These are phyloP conservation scores for Esox lucius DNA, from an alignment of 2,797 vertebrate genomes.

Conservation along the genomic window DNA sequence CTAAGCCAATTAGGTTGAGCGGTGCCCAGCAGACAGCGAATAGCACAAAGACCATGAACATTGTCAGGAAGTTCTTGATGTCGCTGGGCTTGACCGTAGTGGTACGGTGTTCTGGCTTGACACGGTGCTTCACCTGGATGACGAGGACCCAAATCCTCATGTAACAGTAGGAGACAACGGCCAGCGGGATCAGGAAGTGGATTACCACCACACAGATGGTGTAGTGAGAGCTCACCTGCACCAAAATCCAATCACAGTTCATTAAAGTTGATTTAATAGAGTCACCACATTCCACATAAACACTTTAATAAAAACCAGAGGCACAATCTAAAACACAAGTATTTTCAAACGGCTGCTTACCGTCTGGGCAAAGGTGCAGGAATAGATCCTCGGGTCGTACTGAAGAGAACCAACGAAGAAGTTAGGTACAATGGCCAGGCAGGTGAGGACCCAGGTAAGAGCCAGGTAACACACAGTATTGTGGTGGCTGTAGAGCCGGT, in stretches of 20 bases:
- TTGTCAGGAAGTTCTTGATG: conserved; percentile 34
- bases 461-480: conserved; percentile 65
- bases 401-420: not conserved
- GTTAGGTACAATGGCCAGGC: not conserved
- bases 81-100: not conserved
- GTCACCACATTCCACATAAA: too few species aligned
- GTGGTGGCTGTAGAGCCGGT: not conserved
- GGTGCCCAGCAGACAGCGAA: conserved; percentile 87
- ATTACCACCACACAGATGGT: conserved; percentile 73
- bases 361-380: not conserved
- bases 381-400: not conserved
- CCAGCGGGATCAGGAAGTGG: conserved; percentile 83
- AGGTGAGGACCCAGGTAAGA: not conserved
- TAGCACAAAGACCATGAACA: conserved; percentile 85
- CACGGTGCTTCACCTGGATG: not conserved
- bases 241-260: too few species aligned
- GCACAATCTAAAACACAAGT: too few species aligned
- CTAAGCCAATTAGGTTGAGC: conserved; percentile 81
- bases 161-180: conserved; percentile 84
- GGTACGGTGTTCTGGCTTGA: conserved; percentile 48
- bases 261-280: too few species aligned
- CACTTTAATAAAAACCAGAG: too few species aligned
- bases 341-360: not conserved
- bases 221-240: conserved; percentile 70
- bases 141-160: conserved; percentile 80